Evolutionary conservation across 2,888 invertebrate species (phyloP).

Genomic region (Matsumyia berberina): DNA sequence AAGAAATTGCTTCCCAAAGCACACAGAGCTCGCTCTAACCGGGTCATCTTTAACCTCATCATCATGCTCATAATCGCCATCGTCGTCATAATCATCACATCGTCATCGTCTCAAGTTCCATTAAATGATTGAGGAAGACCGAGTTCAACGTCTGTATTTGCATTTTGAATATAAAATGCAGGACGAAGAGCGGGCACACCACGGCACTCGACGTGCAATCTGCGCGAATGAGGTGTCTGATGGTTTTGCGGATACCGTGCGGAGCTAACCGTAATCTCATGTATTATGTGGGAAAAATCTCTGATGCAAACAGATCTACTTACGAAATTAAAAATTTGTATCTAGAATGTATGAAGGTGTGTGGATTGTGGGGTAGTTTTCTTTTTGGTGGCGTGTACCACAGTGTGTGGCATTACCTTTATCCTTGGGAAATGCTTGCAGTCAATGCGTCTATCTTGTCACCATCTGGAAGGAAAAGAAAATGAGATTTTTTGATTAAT

Average conservation of each 20-base stretch:
- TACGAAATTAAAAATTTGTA: conserved; percentile 71
- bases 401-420: conserved; percentile 19
- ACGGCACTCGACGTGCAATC: conserved; percentile 39
- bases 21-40: conserved; percentile 29
- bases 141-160: conserved; percentile 76
- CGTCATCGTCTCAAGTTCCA: conserved; percentile 73
- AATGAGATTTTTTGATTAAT: background rate
- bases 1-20: conserved; percentile 14
- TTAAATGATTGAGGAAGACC: conserved; percentile 80
- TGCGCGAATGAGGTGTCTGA: conserved; percentile 66
- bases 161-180: conserved; percentile 67
- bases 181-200: background rate
- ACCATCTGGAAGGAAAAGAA: conserved; percentile 31
- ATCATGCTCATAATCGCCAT: conserved; percentile 45
- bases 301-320: conserved; percentile 74
- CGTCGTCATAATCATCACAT: conserved; percentile 26
- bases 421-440: conserved; percentile 5
- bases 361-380: conserved; percentile 9
- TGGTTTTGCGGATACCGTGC: conserved; percentile 42
- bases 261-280: conserved; percentile 63
- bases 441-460: conserved; percentile 14
- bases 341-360: conserved; percentile 23
- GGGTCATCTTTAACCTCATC: conserved; percentile 58
- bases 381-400: background rate
- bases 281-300: conserved; percentile 68